phyloP scores from a whole-genome alignment of 2,113 vertebrate species.

The Pheucticus melanocephalus region DNA sequence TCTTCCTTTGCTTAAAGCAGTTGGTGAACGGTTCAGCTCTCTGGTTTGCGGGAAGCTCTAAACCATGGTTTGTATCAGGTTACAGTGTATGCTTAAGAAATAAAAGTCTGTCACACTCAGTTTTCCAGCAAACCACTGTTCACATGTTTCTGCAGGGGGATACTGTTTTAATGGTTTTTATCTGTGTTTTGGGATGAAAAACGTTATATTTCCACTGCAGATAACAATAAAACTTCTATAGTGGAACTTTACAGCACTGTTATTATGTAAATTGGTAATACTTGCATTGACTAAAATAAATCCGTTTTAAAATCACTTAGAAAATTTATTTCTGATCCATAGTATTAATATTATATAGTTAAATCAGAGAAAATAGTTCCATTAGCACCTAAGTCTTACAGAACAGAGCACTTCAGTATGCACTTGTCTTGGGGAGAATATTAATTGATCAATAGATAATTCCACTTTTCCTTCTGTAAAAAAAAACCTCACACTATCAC shows the following conservation, averaged over 20 bases:
- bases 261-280: neutral
- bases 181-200: conserved; percentile 14
- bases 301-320: neutral
- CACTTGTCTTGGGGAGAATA: neutral
- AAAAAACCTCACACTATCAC: neutral
- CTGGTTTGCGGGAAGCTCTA: neutral
- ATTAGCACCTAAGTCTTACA: neutral
- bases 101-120: neutral
- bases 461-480: neutral
- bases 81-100: neutral
- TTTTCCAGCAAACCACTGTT: neutral
- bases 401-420: neutral
- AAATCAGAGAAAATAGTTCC: neutral
- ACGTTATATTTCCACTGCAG: neutral
- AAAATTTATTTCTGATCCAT: neutral
- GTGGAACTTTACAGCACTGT: neutral
- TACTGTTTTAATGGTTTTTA: conserved; percentile 14
- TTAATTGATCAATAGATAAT: neutral
- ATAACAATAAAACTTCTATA: neutral
- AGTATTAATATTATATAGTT: neutral
- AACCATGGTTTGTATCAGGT: neutral
- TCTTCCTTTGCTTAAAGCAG: neutral
- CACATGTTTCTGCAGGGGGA: neutral
- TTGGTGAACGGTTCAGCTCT: neutral
- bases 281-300: neutral